Evolutionary conservation across 2,888 invertebrate species (phyloP), one percentile per base, ranked within the genome.

Genomic region (Lasioglossum morio): DNA sequence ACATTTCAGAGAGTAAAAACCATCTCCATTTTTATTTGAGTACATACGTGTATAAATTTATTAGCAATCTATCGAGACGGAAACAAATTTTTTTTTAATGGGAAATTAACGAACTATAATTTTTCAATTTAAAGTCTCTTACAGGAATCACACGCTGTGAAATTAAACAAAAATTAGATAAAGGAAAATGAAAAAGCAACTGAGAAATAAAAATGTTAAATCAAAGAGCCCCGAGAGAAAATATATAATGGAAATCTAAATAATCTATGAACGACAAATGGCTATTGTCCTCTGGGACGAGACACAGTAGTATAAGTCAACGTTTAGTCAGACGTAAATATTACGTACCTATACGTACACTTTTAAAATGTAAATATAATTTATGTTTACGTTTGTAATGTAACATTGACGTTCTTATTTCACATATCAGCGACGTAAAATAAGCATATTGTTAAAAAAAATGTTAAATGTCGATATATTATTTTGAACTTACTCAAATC

Each of bases 271-370:
- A 23, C 10, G 14, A 23, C 37, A 23, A 69, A 69, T 37, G 23
- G 10, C 23, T 34, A 34, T 37, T 23, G 69, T 37, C 23, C 10
- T 10, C 10, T 12, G 23, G 34, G 23, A 37, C 23, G 12, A 19
- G 27, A 63, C 8, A n/a, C 77, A 87, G 87, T 87, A 79, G 87
- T 86, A 79, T 34, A 81, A 79, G 69, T 74, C 83, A 74, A 23
- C 30, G 57, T 12, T 40, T 79, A 63, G 37, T 77, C 83, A 75
- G 87, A 40, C 87, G 8, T 46, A 19, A n/a, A 10, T 43, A 1
- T 10, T 14, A 2, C 10, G 19, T n/a, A 23, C 12, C 27, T 16
- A 19, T 16, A 19, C 46, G 16, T 46, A 1, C 16, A 46, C 46
- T 46, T 46, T 16, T 19, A 27, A 30, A 19, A 16, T 19, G 19